Base-by-base conservation (phyloP, 2,888 invertebrate genomes). In the Hermaeophaga mercurialis region DNA sequence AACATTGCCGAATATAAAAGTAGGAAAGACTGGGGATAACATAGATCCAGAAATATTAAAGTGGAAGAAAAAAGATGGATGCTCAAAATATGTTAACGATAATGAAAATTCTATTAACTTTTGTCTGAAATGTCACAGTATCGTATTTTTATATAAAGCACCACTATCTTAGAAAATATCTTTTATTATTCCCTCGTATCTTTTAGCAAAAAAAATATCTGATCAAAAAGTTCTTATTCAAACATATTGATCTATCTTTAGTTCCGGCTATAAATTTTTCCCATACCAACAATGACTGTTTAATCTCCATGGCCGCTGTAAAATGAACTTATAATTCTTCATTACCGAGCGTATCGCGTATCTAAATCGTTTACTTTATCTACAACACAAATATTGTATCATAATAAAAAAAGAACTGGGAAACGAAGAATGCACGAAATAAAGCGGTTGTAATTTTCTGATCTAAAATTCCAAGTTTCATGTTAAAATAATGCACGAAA, bases 311-410 rank as follows among this genome's bases (percentile, higher is more conserved):
- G 49, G 39, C 17, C 11, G 9, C 28, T 39, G 17, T 49, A 50
- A 55, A 56, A 44, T 55, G 47, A 39, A 58, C 50, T 56, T 56
- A 39, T 56, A 58, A 56, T 49, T 36, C 52, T 52, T 26, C 26
- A 43, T 61, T 56, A 61, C 34, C 6, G 34, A 58, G 28, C 50
- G 53, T 44, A 53, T 31, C 31, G 54, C 58, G 54, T 56, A 46
- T 12, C 41, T 43, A 44, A 49, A 43, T 15, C 52, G 61, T 56
- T 48, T 34, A 46, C 52, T 54, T 54, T 52, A 38, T 44, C 18
- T 17, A 36, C 24, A 36, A 33, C 39, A 44, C 47, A 54, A 56
- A 43, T 43, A 43, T 43, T 6, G 12, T 19, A 41, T 22, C 22
- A 24, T 6, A 12, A 6, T 39, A 11, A 41, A 19, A 19, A 41